Evolutionary conservation across 2,888 invertebrate species (phyloP), one percentile per base, ranked within the genome.

Genomic region (Pyralis farinalis): DNA sequence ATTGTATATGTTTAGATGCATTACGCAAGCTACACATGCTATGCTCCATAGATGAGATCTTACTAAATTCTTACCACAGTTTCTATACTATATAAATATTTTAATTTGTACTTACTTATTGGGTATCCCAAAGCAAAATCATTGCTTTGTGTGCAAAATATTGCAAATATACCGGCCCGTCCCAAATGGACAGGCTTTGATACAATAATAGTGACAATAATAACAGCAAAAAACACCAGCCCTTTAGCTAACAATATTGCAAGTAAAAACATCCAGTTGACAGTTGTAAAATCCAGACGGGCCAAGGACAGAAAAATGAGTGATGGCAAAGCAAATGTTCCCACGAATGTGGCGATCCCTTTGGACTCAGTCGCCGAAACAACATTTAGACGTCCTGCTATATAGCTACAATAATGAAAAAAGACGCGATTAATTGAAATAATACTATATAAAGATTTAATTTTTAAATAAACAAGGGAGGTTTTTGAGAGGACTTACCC

Each of bases 51-150:
- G n/a, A n/a, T n/a, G n/a, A n/a, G n/a, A n/a, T n/a, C n/a, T n/a
- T n/a, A n/a, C n/a, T n/a, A n/a, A n/a, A n/a, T n/a, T n/a, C n/a
- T n/a, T n/a, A n/a, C n/a, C n/a, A n/a, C n/a, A n/a, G n/a, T n/a
- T n/a, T n/a, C n/a, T 22, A 33, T 35, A 16, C 4, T 38, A 8
- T n/a, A 25, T 7, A 34, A 32, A 31, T 6, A 33, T 22, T 12
- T 7, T 9, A 39, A 34, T 32, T 22, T 25, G 1, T 25, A 83
- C 87, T 92, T 90, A 96, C 97, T 94, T 58, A 98, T 97, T 4
- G 98, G 98, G 84, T 95, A 97, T 47, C 98, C 98, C 57, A 98
- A 92, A 11, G 98, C 98, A 87, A 98, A 98, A 81, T 98, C 98
- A 90, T 98, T 98, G 72, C 97, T 98, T 74, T 98, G 98, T 0